phyloP scores from a whole-genome alignment of 2,888 invertebrate genomes.

The Tridacna crocea region DNA sequence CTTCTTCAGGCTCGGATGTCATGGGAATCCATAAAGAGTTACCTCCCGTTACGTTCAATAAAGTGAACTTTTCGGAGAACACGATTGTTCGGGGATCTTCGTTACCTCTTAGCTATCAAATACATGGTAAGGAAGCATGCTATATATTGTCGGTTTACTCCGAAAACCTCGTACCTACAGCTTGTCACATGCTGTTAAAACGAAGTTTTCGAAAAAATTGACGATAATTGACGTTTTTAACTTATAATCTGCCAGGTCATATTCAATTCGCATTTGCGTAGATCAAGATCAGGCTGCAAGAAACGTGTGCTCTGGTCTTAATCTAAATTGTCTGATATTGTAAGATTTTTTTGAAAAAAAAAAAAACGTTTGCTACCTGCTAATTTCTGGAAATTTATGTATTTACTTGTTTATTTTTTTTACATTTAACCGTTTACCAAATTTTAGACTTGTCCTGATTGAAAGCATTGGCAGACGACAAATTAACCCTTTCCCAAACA shows the following conservation, averaged over 20 bases:
- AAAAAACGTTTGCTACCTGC: no score
- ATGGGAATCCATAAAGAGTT: conserved; percentile 62
- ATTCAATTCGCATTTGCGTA: no score
- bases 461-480: no score
- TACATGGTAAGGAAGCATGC: conserved; percentile 63
- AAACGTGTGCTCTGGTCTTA: no score
- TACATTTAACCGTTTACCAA: no score
- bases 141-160: neutral
- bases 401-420: no score
- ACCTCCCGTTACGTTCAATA: conserved; percentile 57
- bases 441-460: no score
- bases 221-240: neutral
- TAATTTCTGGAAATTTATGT: no score
- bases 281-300: no score
- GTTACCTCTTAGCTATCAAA: conserved; percentile 50
- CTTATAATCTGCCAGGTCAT: neutral
- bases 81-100: conserved; percentile 60
- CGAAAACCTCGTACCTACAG: neutral
- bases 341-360: no score
- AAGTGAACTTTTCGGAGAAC: conserved; percentile 49
- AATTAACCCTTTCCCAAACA: no score
- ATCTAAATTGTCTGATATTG: no score
- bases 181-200: neutral
- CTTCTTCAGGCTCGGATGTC: conserved; percentile 61
- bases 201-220: neutral